Conservation (phyloP, 2,113 vertebrate genomes). For the Gambusia holbrooki region DNA sequence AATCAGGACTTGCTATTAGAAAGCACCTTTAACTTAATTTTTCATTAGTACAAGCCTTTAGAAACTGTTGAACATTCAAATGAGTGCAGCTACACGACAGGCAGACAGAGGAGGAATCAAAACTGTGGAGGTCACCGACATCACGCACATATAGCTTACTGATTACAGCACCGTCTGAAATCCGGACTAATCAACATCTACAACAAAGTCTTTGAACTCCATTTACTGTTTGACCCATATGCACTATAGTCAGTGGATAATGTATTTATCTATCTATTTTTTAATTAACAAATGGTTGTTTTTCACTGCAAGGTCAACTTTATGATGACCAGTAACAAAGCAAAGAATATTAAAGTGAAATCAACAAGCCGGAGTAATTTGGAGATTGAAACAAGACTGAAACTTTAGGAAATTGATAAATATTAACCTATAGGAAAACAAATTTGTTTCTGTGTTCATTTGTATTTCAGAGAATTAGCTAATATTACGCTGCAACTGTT, state of each 20-base stretch:
- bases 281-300: background rate
- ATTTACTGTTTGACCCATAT: slow-evolving; percentile 4
- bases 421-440: background rate
- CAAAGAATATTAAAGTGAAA: background rate
- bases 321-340: background rate
- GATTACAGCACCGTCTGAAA: slow-evolving; percentile 35
- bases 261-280: background rate
- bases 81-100: slow-evolving; percentile 26
- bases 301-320: background rate
- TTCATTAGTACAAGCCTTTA: slow-evolving; percentile 40
- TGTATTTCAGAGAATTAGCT: background rate
- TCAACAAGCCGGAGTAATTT: background rate
- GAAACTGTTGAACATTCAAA: slow-evolving; percentile 37
- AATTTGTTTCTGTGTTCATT: background rate
- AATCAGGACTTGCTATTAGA: slow-evolving; percentile 46
- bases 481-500: background rate
- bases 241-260: background rate
- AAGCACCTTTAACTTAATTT: slow-evolving; percentile 53
- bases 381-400: background rate
- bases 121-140: slow-evolving; percentile 47
- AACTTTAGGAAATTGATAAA: background rate
- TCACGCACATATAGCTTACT: slow-evolving; percentile 28
- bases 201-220: background rate
- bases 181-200: slow-evolving; percentile 35
- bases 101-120: slow-evolving; percentile 44